A percentile compares a stretch with the other conserved stretches of the same genome.
These are phyloP conservation scores for Ahaetulla prasina DNA, from an alignment of 2,113 vertebrate species.

Conservation along the genomic window DNA sequence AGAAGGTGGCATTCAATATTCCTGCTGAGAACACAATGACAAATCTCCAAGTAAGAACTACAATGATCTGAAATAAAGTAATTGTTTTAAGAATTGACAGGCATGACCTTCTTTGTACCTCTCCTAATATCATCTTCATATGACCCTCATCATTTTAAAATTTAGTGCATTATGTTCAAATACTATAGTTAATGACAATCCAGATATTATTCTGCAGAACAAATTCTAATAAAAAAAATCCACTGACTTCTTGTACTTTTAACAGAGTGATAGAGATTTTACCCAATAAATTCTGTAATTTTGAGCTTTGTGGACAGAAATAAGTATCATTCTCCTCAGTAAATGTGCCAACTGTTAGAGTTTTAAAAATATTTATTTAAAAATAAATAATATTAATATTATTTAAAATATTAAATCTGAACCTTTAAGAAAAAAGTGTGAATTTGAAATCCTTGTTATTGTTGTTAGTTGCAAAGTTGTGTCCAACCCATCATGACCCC, in stretches of 20 bases:
- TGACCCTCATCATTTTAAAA: not conserved
- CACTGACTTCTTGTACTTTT: not conserved
- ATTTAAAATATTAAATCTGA: too few species aligned
- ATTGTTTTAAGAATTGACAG: not conserved
- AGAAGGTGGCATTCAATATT: not conserved
- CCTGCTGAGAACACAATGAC: not conserved
- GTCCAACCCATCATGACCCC: too few species aligned
- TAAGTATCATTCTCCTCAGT: not conserved
- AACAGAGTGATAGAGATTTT: not conserved
- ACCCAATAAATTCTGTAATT: not conserved
- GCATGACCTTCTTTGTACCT: not conserved
- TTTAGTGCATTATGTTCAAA: conserved; percentile 1
- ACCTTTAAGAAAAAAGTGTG: not conserved
- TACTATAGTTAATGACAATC: not conserved
- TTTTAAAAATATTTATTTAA: not conserved
- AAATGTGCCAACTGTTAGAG: not conserved
- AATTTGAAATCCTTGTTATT: not conserved
- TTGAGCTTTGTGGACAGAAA: not conserved
- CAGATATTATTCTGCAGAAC: not conserved
- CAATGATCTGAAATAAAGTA: not conserved
- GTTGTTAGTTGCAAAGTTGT: too few species aligned
- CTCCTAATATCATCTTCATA: not conserved
- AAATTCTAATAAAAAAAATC: not conserved
- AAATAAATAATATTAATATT: too few species aligned
- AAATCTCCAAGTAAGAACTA: not conserved